A percentile compares a stretch with the other conserved stretches of the same genome.
phyloP scores from a whole-genome alignment of 2,888 invertebrate genomes.

The Boloria euphrosyne region DNA sequence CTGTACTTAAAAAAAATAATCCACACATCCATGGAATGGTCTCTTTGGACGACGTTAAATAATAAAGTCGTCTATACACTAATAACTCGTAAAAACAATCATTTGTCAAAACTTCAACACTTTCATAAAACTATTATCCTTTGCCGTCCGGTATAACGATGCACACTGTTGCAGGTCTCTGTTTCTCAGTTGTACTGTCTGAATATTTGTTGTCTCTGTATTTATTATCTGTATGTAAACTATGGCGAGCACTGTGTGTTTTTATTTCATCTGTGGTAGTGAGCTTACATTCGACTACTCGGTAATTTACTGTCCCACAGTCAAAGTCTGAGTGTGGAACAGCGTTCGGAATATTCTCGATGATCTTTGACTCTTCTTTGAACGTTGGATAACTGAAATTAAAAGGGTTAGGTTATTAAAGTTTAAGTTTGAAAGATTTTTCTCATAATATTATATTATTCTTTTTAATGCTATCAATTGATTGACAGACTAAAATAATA shows the following conservation, averaged over 20 bases:
- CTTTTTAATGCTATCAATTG: not conserved
- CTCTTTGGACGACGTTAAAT: constrained; percentile 30
- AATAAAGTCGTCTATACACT: constrained; percentile 32
- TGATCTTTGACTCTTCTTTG: constrained; percentile 66
- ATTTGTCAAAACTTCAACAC: constrained; percentile 35
- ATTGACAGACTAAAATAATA: not conserved
- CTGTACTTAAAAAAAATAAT: constrained; percentile 26
- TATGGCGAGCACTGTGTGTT: constrained; percentile 49
- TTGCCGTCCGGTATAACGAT: constrained; percentile 83
- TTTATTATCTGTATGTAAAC: constrained; percentile 53
- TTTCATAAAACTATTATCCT: constrained; percentile 63
- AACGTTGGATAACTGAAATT: constrained; percentile 71
- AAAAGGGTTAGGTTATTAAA: not conserved
- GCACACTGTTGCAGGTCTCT: constrained; percentile 79
- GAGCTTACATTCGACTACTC: constrained; percentile 75
- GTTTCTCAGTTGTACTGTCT: constrained; percentile 34
- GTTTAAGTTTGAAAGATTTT: too few species aligned
- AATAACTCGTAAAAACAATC: constrained; percentile 26
- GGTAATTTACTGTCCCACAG: constrained; percentile 71
- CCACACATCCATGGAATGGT: constrained; percentile 39
- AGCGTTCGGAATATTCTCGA: constrained; percentile 68
- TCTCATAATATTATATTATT: too few species aligned
- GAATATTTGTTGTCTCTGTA: constrained; percentile 20
- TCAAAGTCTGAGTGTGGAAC: constrained; percentile 70
- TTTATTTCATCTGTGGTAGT: constrained; percentile 73